These are phyloP conservation scores for Cnemophilus loriae DNA, from an alignment of 2,113 vertebrate genomes.

Conservation along the genomic window DNA sequence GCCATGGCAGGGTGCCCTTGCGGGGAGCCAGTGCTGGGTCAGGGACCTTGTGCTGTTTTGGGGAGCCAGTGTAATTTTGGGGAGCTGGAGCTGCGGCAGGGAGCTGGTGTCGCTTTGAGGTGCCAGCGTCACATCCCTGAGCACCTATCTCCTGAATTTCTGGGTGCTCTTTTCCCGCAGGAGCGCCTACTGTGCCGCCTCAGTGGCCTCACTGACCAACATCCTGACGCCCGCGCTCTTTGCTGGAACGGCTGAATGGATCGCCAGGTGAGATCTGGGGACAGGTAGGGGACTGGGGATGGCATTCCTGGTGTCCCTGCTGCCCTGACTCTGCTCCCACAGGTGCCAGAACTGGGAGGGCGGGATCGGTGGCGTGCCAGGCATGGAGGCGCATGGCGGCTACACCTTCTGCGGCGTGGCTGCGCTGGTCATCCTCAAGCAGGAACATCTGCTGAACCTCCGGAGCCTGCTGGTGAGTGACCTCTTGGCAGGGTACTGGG, in stretches of 20 bases:
- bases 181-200: constrained; percentile 91
- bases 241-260: constrained; percentile 88
- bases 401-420: constrained; percentile 95
- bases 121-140: not conserved
- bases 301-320: accelerated
- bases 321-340: accelerated
- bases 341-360: constrained; percentile 99
- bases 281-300: too few species aligned
- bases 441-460: constrained; percentile 88
- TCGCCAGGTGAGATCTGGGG: constrained; percentile 78
- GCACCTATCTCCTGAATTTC: not conserved
- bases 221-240: constrained; percentile 83
- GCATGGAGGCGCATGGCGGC: constrained; percentile 93
- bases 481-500: accelerated
- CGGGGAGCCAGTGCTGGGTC: not conserved
- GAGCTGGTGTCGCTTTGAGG: not conserved
- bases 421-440: constrained; percentile 88
- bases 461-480: constrained; percentile 85
- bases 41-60: not conserved
- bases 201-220: constrained; percentile 93
- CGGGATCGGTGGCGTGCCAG: constrained; percentile 89
- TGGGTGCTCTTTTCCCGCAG: constrained; percentile 31
- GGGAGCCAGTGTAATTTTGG: not conserved
- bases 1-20: accelerated
- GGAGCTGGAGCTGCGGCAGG: not conserved